Conservation (phyloP, 2,113 vertebrate species). For the Prinia subflava region DNA sequence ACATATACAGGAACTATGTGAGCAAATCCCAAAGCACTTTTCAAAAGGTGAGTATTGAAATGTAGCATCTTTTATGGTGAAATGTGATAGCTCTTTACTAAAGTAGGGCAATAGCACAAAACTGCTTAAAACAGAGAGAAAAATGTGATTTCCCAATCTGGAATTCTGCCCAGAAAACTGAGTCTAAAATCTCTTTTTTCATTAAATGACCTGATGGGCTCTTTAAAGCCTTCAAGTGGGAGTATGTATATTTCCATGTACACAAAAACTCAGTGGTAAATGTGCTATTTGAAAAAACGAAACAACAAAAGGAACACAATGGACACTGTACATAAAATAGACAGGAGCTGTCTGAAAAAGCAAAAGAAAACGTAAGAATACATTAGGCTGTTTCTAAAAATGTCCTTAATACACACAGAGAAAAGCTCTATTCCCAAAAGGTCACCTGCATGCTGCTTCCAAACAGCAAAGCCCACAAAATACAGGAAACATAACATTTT, state of each 20-base stretch:
- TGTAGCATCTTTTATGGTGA: background rate
- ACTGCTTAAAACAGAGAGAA: background rate
- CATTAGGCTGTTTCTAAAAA: background rate
- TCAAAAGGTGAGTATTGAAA: background rate
- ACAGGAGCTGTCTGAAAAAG: background rate
- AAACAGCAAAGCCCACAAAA: background rate
- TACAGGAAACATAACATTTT: background rate
- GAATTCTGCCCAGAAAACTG: background rate
- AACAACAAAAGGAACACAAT: background rate
- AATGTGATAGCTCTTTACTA: background rate
- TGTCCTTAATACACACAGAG: background rate
- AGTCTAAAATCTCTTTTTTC: background rate
- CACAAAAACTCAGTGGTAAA: background rate
- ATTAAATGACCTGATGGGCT: background rate
- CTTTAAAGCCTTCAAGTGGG: background rate
- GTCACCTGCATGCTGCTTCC: background rate
- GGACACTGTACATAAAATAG: background rate
- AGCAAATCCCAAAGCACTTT: background rate
- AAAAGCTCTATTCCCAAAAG: constrained; percentile 3
- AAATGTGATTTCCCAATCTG: background rate
- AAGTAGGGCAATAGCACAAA: background rate
- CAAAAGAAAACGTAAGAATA: background rate
- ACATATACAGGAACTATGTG: background rate
- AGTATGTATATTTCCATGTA: background rate
- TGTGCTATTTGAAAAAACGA: background rate